Evolutionary conservation across 2,797 vertebrate genomes (phyloP), one percentile per base, ranked within the genome.

Genomic region (Chiloscyllium punctatum): DNA sequence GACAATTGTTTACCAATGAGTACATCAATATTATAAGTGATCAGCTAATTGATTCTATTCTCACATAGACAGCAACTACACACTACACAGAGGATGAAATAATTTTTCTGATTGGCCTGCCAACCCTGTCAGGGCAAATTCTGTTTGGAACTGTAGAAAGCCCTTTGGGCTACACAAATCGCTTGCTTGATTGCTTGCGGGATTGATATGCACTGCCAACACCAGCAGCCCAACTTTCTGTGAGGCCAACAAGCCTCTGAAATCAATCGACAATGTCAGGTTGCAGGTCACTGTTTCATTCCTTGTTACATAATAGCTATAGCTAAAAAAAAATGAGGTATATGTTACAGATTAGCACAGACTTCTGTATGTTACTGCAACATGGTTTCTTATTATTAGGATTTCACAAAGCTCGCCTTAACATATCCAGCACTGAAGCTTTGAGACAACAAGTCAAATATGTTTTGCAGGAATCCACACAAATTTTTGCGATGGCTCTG

Each of bases 161-260:
- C 71, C 94, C 94, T 95, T 95, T 95, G 94, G 94, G 94, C 94
- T 95, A 95, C 94, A 77, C 94, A 95, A 95, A 95, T 95, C 71
- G 94, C 94, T 95, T 95, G 94, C 71, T 95, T 95, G 94, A 95
- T 95, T 95, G 94, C 94, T 95, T 95, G 69, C 48, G 94, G 94
- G 94, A 95, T 95, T 95, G 94, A 95, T 95, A 95, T 95, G 94
- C 42, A 30, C 94, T 74, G 94, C 94, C 71, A 95, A 95, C 94
- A 95, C 94, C 71, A 77, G 94, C 94, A 95, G 71, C 51, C 94
- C 94, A 95, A 95, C 71, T 77, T 95, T 95, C 77, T 71, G 71
- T 95, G 71, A 95, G 94, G 94, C 94, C 94, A 95, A 95, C 94
- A 95, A 95, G 94, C 71, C 94, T 72, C 68, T 95, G 94, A 95